A percentile compares a stretch with the other conserved stretches of the same genome.
Evolutionary conservation across 2,113 vertebrate genomes (phyloP).

Genomic region (Polypterus bichir): DNA sequence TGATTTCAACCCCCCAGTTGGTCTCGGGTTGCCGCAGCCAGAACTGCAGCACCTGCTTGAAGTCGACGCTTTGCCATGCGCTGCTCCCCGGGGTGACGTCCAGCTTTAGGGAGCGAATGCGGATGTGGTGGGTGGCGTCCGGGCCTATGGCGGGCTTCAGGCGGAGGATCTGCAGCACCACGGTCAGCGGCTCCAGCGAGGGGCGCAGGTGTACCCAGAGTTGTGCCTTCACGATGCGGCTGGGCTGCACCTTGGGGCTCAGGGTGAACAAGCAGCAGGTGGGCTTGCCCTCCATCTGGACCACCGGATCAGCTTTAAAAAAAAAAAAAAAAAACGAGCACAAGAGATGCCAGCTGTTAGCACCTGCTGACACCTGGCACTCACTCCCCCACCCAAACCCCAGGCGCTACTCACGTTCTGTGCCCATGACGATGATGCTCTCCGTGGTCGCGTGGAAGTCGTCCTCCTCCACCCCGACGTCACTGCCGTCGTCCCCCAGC

Average conservation of each 20-base stretch:
- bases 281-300: constrained; percentile 71
- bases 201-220: constrained; percentile 89
- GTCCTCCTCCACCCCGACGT: constrained; percentile 75
- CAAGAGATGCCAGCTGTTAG: background rate
- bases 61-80: constrained; percentile 95
- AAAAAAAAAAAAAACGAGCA: constrained; percentile 25
- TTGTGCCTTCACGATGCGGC: constrained; percentile 80
- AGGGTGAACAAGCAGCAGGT: constrained; percentile 95
- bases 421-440: constrained; percentile 87
- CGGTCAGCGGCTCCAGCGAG: constrained; percentile 68
- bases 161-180: constrained; percentile 91
- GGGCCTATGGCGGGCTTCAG: constrained; percentile 66
- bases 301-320: constrained; percentile 69
- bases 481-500: constrained; percentile 81
- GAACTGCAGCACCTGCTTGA: constrained; percentile 85
- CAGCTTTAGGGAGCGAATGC: constrained; percentile 91
- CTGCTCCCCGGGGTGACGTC: constrained; percentile 78
- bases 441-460: constrained; percentile 89
- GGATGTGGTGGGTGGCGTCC: constrained; percentile 70
- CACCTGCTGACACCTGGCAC: too few species aligned
- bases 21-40: constrained; percentile 97
- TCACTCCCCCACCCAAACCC: too few species aligned
- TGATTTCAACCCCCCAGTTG: constrained; percentile 96
- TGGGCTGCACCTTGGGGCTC: constrained; percentile 78
- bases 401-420: constrained; percentile 69